Evolutionary conservation across 2,113 vertebrate species (phyloP), one percentile per base, ranked within the genome.

Genomic region (Herpetotheres cachinnans): DNA sequence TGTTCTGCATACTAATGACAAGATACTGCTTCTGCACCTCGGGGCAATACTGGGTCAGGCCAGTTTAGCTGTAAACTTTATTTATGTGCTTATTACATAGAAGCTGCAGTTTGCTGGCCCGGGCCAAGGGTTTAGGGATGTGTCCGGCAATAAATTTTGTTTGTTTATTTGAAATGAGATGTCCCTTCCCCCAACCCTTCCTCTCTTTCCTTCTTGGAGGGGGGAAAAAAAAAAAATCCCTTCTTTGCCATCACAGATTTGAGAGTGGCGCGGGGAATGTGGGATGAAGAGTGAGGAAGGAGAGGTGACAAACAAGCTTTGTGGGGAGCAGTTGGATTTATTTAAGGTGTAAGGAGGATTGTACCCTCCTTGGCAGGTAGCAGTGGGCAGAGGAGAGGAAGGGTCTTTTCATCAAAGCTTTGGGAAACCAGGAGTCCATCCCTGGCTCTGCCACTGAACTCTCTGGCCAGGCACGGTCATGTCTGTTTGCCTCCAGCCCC

Each of bases 1-100:
- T 96, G 97, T 96, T 32, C 94, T 78, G 98, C 98, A 98, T 98
- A 95, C 97, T 97, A 98, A 98, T 98, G 98, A 92, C 97, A 91
- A 89, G 93, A 95, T 82, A 87, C 89, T 65, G 96, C 97, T 97
- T 79, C 97, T 97, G 97, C 92, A 95, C 96, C 95, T 85, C 91
- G 95, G 98, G 98, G 97, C 98, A 97, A 89, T 36, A 94, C 97
- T 76, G 95, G 98, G 97, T 98, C 98, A 98, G 97, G 95, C 97
- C 95, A 88, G 95, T 93, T 93, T 92, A 96, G 94, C 98, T 95
- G 96, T 98, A 89, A 96, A 94, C 93, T 94, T 95, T 97, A 96
- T 97, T 97, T 94, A 95, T 97, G 98, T 77, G 96, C 96, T 97
- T 96, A 96, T 95, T 96, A 56, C 97, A 58, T 52, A 15, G 89